Evolutionary conservation across 1,140 invertebrate genomes (phyloP).

Genomic region (Bemisia tabaci): DNA sequence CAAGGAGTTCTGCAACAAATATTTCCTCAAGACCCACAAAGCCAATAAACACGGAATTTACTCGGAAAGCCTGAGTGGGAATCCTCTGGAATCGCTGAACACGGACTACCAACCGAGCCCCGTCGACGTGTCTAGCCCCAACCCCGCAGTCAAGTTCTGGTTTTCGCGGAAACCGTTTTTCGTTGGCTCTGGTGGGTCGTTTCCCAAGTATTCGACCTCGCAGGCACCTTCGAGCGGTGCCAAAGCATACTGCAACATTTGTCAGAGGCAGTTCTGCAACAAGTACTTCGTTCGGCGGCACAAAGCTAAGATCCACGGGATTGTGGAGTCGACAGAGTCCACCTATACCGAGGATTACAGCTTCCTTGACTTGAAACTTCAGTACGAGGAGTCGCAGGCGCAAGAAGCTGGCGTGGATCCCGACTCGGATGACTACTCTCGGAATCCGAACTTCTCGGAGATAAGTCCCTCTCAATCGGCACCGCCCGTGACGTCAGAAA

Average conservation of each 20-base stretch:
- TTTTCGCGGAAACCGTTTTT: constrained; percentile 7
- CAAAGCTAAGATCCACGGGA: constrained; percentile 41
- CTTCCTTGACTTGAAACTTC: background rate
- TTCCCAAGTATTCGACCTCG: background rate
- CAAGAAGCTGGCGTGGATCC: background rate
- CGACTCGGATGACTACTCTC: background rate
- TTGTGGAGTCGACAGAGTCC: constrained; percentile 25
- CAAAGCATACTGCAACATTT: constrained; percentile 38
- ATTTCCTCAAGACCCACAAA: constrained; percentile 95
- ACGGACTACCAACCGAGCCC: background rate
- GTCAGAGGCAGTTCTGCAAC: constrained; percentile 58
- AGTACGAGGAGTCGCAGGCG: background rate
- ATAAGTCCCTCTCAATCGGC: background rate
- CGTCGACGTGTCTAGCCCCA: background rate
- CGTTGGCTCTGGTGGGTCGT: background rate
- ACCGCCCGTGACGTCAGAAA: background rate
- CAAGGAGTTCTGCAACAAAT: constrained; percentile 99
- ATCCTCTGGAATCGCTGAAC: constrained; percentile 19
- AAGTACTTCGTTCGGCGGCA: constrained; percentile 55
- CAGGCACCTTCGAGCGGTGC: constrained; percentile 15
- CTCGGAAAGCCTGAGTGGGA: constrained; percentile 38
- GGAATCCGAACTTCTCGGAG: background rate
- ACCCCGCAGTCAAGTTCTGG: background rate
- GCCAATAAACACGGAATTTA: constrained; percentile 90
- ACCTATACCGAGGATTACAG: background rate